A percentile compares a stretch with the other conserved stretches of the same genome.
These are phyloP conservation scores for Betta splendens DNA, from an alignment of 2,797 vertebrate species.

Conservation along the genomic window DNA sequence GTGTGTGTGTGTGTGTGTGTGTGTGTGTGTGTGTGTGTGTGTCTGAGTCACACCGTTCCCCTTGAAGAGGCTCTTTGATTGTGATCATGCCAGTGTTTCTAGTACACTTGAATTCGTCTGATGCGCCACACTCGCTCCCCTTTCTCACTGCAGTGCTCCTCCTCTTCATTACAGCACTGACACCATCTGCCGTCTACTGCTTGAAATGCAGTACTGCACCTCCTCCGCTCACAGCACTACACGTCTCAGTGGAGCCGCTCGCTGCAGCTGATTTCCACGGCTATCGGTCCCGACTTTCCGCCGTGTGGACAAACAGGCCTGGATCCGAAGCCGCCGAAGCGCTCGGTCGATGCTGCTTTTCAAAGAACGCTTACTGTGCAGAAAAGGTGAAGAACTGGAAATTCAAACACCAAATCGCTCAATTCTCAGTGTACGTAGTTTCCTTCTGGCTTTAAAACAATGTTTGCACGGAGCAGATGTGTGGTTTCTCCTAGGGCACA, in stretches of 20 bases:
- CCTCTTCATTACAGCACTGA: slow-evolving; percentile 36
- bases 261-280: slow-evolving; percentile 6
- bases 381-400: background rate
- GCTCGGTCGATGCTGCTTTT: slow-evolving; percentile 1
- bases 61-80: slow-evolving; percentile 58
- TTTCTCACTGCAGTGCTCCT: slow-evolving; percentile 57
- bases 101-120: slow-evolving; percentile 33
- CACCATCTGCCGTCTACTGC: slow-evolving; percentile 63
- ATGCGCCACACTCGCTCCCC: slow-evolving; percentile 37
- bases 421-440: background rate
- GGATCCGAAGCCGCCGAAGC: slow-evolving; percentile 16
- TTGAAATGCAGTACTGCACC: slow-evolving; percentile 21
- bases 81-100: slow-evolving; percentile 45
- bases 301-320: slow-evolving; percentile 14
- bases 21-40: slow-evolving; percentile 18
- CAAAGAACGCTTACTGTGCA: slow-evolving; percentile 14
- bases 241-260: background rate
- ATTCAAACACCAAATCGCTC: background rate
- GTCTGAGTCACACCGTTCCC: slow-evolving; percentile 42
- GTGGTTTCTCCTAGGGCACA: slow-evolving; percentile 25
- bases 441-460: background rate
- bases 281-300: background rate
- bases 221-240: background rate
- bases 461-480: slow-evolving; percentile 28
- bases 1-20: slow-evolving; percentile 18